Conservation (phyloP, 1,140 invertebrate genomes). For the Macrocentrus cingulum region DNA sequence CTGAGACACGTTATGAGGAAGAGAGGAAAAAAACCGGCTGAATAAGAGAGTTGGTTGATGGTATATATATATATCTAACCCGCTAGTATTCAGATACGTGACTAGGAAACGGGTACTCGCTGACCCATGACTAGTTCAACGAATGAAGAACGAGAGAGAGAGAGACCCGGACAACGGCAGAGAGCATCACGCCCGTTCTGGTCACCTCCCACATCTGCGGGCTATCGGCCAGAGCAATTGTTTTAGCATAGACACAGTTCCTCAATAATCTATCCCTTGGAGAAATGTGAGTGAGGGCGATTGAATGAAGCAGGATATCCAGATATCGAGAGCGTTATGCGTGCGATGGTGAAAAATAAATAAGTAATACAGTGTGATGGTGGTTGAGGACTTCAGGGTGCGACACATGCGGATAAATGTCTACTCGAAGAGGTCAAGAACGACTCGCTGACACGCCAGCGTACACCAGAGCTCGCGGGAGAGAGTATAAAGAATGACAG, state of each 20-base stretch:
- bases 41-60: neutral
- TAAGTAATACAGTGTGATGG: neutral
- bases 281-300: too few species aligned
- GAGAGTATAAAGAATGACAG: slow-evolving; percentile 17
- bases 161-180: slow-evolving; percentile 7
- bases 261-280: too few species aligned
- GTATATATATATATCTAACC: neutral
- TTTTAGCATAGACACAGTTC: slow-evolving; percentile 9
- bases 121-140: slow-evolving; percentile 52
- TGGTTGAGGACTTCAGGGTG: slow-evolving; percentile 14
- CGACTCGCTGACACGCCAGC: slow-evolving; percentile 21
- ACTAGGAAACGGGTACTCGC: slow-evolving; percentile 53
- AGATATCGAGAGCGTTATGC: too few species aligned
- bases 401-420: slow-evolving; percentile 21
- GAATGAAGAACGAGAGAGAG: slow-evolving; percentile 16
- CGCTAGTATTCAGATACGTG: slow-evolving; percentile 44
- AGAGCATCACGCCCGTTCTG: slow-evolving; percentile 45
- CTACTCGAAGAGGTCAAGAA: slow-evolving; percentile 25
- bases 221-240: slow-evolving; percentile 22
- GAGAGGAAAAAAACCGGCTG: slow-evolving; percentile 6
- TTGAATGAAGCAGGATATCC: too few species aligned
- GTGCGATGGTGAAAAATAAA: neutral
- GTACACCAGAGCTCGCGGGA: slow-evolving; percentile 6
- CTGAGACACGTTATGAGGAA: neutral
- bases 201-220: slow-evolving; percentile 40